Base-by-base conservation (phyloP, 1,140 invertebrate genomes). In the Proales similis region DNA sequence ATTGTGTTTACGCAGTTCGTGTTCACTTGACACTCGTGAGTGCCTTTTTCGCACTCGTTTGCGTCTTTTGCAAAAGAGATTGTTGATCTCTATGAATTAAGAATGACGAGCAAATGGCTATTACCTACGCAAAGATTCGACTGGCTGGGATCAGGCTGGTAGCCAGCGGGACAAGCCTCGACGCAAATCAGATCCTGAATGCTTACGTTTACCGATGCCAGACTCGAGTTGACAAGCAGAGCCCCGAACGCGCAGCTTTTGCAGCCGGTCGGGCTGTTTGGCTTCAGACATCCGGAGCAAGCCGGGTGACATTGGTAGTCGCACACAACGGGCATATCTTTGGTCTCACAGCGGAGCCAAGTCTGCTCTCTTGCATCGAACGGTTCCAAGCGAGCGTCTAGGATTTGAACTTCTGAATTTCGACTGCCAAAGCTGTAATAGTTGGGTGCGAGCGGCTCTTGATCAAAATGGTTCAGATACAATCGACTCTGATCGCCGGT, bases 381-480 rank as follows among this genome's bases (percentile, higher is more conserved):
- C 14, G 36, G 20, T 42, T 57, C 51, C 19, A 57, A 14, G 1
- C 24, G 7, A 12, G 51, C 51, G 30, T 57, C 45, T 29, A 57
- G 45, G 11, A 57, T 24, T 27, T 57, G 51, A 24, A 57, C 51
- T 42, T 57, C 51, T 26, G 51, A 17, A 57, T 26, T 57, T 11
- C 51, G 33, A 57, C 51, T 57, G 4, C 51, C 51, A 57, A 57
- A 57, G 27, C 51, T 57, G 29, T 57, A 57, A 39, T 57, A 57
- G 30, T 11, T 26, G 7, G 51, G 51, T 17, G 29, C 51, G n/a
- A 57, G 9, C 17, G 51, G 51, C 11, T 22, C 11, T 11, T n/a
- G n/a, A 27, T 57, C 51, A 57, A 57, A 57, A 43, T 57, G 45
- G 19, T 42, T 57, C 3, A 57, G 12, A 20, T 57, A 57, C 36